phyloP scores from a whole-genome alignment of 2,797 vertebrate species.

The Oreonectes daqikongensis region DNA sequence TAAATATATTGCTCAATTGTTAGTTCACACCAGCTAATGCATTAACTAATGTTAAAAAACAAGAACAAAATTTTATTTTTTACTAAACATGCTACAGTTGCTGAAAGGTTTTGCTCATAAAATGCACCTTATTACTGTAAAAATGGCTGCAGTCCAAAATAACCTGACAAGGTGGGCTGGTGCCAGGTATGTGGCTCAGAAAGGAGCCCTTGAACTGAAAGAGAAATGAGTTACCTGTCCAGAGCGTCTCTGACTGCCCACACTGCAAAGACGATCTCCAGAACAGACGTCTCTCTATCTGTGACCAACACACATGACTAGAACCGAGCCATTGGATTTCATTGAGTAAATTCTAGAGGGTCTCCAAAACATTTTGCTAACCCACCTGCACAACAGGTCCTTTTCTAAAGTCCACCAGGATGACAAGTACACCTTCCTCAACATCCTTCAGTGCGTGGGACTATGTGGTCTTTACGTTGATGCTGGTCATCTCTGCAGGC shows the following conservation, averaged over 20 bases:
- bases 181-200: slow-evolving; percentile 41
- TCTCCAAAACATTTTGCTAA: not conserved
- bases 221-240: slow-evolving; percentile 51
- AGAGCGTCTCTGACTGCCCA: slow-evolving; percentile 45
- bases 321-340: not conserved
- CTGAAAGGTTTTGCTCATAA: not conserved
- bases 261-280: slow-evolving; percentile 32
- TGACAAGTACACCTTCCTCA: not conserved
- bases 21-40: too few species aligned
- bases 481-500: slow-evolving; percentile 84
- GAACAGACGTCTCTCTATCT: slow-evolving; percentile 18
- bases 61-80: too few species aligned
- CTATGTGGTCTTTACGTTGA: slow-evolving; percentile 87
- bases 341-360: not conserved
- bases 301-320: not conserved
- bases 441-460: slow-evolving; percentile 80
- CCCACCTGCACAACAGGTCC: not conserved
- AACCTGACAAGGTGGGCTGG: slow-evolving; percentile 33
- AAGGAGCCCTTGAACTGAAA: slow-evolving; percentile 50
- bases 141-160: slow-evolving; percentile 7
- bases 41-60: too few species aligned
- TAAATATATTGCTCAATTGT: too few species aligned
- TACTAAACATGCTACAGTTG: not conserved
- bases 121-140: not conserved
- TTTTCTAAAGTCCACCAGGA: slow-evolving; percentile 13